Evolutionary conservation across 2,113 vertebrate genomes (phyloP), one percentile per base, ranked within the genome.

Genomic region (Hyla sarda): DNA sequence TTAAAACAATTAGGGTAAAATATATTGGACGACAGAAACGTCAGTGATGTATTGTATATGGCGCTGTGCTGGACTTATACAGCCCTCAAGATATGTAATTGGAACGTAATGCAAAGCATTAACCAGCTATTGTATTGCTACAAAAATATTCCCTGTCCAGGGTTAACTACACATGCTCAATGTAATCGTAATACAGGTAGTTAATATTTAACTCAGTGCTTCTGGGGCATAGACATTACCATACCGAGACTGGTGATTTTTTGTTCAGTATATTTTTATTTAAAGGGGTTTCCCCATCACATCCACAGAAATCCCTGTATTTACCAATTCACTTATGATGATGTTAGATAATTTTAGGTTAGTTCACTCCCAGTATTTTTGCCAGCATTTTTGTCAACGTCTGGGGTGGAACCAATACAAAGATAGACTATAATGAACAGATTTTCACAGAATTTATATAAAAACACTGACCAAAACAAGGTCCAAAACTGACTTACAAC

Each of bases 1-100:
- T 71, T 82, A 82, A 82, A 69, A 52, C 80, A 45, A 81, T 81
- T 81, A 65, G 11, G 5, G 78, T 62, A 80, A 81, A 62, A 62
- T 62, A 81, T 45, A 65, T 62, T 65, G n/a, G 34, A 65, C 14
- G 37, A 17, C 37, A 81, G 25, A 81, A 81, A 28, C 37, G 1
- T 30, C 28, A 56, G 1, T 25, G 16, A 62, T 81, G 25, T 80
- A 41, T 60, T 58, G 11, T 37, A 56, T 37, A 23, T 45, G 32
- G 5, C 25, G 50, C 17, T 34, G 16, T 58, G 34, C 32, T 62
- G 32, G 56, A 47, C 56, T 3, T 58, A 80, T 52, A 14, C 14
- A 45, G 19, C 58, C 77, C 37, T 34, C 3, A 81, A 81, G 37
- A 45, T n/a, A 14, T 62, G 17, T 37, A 58, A 76, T 50, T 54